Conservation (phyloP, 2,113 vertebrate species). For the Albula goreensis region DNA sequence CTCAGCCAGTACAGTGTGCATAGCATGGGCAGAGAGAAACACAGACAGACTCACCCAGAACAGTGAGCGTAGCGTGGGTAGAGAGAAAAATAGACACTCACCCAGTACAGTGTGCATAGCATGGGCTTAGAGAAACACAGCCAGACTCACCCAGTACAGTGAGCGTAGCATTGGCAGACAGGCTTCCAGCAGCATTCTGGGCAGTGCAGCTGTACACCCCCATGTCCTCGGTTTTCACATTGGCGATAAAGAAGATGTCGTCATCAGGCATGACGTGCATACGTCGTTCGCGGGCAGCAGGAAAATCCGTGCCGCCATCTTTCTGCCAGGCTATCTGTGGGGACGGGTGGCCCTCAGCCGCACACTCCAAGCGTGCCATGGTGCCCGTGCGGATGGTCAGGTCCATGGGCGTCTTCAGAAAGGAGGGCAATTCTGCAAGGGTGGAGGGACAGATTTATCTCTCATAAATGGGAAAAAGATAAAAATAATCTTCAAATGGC, state of each 20-base stretch:
- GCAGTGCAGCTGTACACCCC: conserved; percentile 96
- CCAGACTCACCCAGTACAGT: conserved; percentile 81
- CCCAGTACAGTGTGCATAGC: conserved; percentile 87
- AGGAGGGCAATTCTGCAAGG: conserved; percentile 83
- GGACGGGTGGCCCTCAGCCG: conserved; percentile 83
- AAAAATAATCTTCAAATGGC: too few relatives aligned
- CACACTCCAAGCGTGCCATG: conserved; percentile 85
- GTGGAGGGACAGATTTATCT: not conserved
- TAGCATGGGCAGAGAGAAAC: not conserved
- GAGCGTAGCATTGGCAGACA: conserved; percentile 89
- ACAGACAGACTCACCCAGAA: not conserved
- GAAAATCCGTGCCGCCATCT: conserved; percentile 94
- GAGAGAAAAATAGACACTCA: not conserved
- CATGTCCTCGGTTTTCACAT: conserved; percentile 90
- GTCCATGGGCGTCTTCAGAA: conserved; percentile 86
- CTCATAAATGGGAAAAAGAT: not conserved
- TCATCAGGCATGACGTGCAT: conserved; percentile 98
- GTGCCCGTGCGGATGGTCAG: conserved; percentile 84
- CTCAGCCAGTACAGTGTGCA: not conserved
- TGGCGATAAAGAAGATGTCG: conserved; percentile 93
- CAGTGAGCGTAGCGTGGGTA: too few relatives aligned
- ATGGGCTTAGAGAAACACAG: conserved; percentile 63
- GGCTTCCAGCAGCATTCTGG: conserved; percentile 85
- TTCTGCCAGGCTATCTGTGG: conserved; percentile 98
- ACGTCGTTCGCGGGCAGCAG: conserved; percentile 87